Evolutionary conservation across 2,797 vertebrate species (phyloP), one percentile per base, ranked within the genome.

Genomic region (Amniataba percoides): DNA sequence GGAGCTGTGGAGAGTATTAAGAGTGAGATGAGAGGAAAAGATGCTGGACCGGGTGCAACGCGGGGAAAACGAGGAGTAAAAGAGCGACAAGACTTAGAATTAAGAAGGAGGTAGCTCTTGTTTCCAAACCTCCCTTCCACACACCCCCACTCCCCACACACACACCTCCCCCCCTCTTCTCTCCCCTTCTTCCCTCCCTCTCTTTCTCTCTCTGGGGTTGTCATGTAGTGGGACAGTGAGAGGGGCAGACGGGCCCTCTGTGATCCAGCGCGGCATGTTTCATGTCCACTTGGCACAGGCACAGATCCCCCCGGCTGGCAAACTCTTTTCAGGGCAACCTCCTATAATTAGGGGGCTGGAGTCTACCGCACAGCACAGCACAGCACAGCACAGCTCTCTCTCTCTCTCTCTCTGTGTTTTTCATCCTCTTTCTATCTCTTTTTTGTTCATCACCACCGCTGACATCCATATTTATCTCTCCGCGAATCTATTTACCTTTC

Each of bases 281-380:
- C 92, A 95, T 95, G 94, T 94, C 92, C 93, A 89, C 92, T 94
- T 95, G 95, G 94, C 95, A 95, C 87, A 86, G 86, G 92, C 83
- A 86, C 92, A 89, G 90, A 94, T 95, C 92, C 94, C 94, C 95
- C 87, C 89, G 88, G 91, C 91, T 94, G 91, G 91, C 92, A 92
- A 95, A 92, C 94, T 92, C 95, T 94, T 95, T 95, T 95, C 94
- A 95, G 94, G 92, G 93, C 93, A 88, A 93, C 92, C 92, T 94
- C 91, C 86, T 92, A 92, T 95, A 95, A 95, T 96, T 95, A 95
- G 92, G 94, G 92, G 93, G 94, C 93, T 95, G 94, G 91, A 93
- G 94, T 94, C 88, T 83, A 86, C 87, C 85, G 79, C 90, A 90
- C 81, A 80, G 91, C 84, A 87, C 85, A 89, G 79, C 90, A 90